These are phyloP conservation scores for Melanotaenia nigrans DNA, from an alignment of 2,797 vertebrate species.

Conservation along the genomic window DNA sequence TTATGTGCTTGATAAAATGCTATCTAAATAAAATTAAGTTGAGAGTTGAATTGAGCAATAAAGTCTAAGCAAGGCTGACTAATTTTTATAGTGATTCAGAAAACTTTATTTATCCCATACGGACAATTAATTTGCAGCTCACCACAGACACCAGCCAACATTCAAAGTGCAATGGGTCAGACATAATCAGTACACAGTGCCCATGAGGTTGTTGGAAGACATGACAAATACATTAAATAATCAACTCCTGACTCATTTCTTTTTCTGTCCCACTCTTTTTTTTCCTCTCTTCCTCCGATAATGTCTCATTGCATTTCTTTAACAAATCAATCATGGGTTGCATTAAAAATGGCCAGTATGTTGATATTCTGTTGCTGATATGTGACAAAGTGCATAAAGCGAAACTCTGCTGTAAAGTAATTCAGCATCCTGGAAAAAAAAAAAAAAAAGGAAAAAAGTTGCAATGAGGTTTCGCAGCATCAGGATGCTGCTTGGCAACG, in stretches of 20 bases:
- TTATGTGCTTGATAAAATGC: too few species aligned
- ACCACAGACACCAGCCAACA: too few species aligned
- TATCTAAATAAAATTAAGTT: too few species aligned
- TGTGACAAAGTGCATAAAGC: neutral
- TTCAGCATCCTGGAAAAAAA: neutral
- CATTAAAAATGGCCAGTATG: neutral
- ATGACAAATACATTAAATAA: too few species aligned
- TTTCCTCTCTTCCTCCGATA: neutral
- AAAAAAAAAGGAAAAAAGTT: neutral
- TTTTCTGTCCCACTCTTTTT: neutral
- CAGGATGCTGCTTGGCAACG: neutral
- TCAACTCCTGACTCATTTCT: neutral
- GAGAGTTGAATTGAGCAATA: neutral
- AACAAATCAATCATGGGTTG: too few species aligned
- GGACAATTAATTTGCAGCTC: too few species aligned
- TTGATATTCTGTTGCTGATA: too few species aligned
- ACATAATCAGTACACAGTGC: too few species aligned
- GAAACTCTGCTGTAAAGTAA: neutral
- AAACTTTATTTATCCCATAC: too few species aligned
- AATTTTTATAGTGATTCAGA: neutral
- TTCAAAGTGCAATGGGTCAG: too few species aligned
- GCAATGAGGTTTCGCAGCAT: neutral
- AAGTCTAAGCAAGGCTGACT: neutral
- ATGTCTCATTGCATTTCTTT: neutral
- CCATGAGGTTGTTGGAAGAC: too few species aligned